These are phyloP conservation scores for Pharmacophagus antenor DNA, from an alignment of 2,888 invertebrate species.

Conservation along the genomic window DNA sequence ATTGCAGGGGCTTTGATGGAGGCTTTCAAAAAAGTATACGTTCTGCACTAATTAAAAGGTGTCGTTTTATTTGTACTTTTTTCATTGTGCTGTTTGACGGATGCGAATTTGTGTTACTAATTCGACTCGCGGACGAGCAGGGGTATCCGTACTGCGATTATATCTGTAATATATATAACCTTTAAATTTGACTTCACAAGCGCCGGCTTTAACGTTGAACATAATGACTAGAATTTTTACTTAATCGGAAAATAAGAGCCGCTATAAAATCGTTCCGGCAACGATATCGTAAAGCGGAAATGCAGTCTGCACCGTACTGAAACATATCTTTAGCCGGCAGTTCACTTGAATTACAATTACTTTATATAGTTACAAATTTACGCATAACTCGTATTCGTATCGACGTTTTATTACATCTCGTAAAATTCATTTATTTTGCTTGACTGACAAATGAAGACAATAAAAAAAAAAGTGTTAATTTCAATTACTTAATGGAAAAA, in stretches of 20 bases:
- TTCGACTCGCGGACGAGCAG: not conserved
- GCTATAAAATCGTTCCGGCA: not conserved
- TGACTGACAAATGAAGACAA: too few relatives aligned
- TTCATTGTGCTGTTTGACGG: not conserved
- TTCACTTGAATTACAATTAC: not conserved
- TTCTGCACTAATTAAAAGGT: slow-evolving; percentile 4
- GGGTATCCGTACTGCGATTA: not conserved
- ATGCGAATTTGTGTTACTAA: not conserved
- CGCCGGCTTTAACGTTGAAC: not conserved
- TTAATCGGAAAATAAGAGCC: not conserved
- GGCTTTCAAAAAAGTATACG: not conserved
- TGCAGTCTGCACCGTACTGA: not conserved
- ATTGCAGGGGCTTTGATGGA: slow-evolving; percentile 1
- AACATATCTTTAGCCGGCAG: not conserved
- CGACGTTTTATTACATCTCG: too few relatives aligned
- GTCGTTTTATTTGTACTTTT: not conserved
- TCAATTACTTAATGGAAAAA: too few relatives aligned
- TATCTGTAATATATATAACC: not conserved
- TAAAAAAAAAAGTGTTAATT: too few relatives aligned
- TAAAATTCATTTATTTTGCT: too few relatives aligned
- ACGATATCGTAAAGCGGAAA: not conserved
- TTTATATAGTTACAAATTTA: too few relatives aligned
- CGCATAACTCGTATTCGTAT: too few relatives aligned
- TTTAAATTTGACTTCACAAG: not conserved
- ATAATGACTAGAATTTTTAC: not conserved